Evolutionary conservation across 2,797 vertebrate genomes (phyloP), one percentile per base, ranked within the genome.

Genomic region (Ceryle rudis): DNA sequence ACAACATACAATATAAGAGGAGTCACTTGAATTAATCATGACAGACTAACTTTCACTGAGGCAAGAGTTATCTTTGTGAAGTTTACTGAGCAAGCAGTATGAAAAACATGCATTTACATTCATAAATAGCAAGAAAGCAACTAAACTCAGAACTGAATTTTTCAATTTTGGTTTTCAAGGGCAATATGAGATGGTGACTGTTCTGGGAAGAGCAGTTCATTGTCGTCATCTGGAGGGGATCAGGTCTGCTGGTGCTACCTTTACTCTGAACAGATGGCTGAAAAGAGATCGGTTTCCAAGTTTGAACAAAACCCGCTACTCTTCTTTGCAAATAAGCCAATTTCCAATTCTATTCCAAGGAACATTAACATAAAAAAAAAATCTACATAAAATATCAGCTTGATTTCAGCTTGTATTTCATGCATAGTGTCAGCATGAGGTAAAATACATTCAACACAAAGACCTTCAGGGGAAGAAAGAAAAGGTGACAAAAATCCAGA

Each of bases 11-110:
- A 52, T 91, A 6, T 33, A 73, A 51, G 28, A 88, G 13, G 4
- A 85, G 81, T 85, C 61, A 75, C 46, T 83, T 83, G 54, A 93
- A 96, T 86, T 88, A 90, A 83, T 90, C 57, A 75, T 72, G 52
- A 51, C 15, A 86, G 42, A 74, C 25, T 81, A 89, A 44, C 91
- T 93, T 91, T 87, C 82, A 28, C 95, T 80, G 39, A 94, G 25
- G 46, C 54, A 60, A 83, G 77, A 90, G 35, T n/a, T 81, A 22
- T 72, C 49, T 86, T 89, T 90, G 41, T 84, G 44, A 81, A 75
- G 37, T 74, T 89, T 82, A 81, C 42, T 82, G 42, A 33, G 52
- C 55, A 41, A 74, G 52, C 29, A 82, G 28, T 41, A 46, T 25
- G 39, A 60, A 64, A 61, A 37, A 1, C 29, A 81, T 52, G 18